Base-by-base conservation (phyloP, 2,797 vertebrate genomes). In the Echeneis naucrates region DNA sequence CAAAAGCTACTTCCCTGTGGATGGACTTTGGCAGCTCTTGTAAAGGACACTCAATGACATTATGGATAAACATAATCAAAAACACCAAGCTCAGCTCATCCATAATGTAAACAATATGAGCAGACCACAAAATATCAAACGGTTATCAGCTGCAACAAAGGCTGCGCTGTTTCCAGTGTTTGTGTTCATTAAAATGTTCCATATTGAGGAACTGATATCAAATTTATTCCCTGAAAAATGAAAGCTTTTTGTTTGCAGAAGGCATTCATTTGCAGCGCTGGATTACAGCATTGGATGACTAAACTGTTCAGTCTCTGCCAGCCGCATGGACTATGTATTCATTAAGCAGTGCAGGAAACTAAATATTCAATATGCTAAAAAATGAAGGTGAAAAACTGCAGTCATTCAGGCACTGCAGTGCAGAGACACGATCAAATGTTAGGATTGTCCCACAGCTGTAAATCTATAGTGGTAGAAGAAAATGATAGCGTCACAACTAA, bases 151-250 rank as follows among this genome's bases (percentile, higher is more conserved):
- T 11, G 44, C 44, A 24, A 50, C 62, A 73, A 77, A 72, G 71
- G 35, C 42, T 40, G n/a, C 24, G 30, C 52, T 80, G 59, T 66
- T 75, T 51, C 30, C 44, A 47, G 38, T 60, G 51, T 77, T 84
- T 60, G n/a, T 66, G 44, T 82, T 87, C 56, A 85, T 90, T 86
- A 85, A 72, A 80, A 81, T 68, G 53, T 71, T 84, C 53, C 56
- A 56, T 74, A 78, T 83, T 58, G 40, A 68, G 61, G 35, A 87
- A 72, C 57, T 60, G 53, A 67, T 76, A 71, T 77, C 53, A 75
- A 66, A 69, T 54, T 61, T 37, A 66, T 63, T 68, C n/a, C 0
- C 47, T 51, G 55, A 73, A 74, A 89, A 84, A 78, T 32, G 2
- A 59, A 42, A 38, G 54, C 48, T 63, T 73, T n/a, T 77, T 64